Evolutionary conservation across 2,888 invertebrate species (phyloP).

Genomic region (Syritta pipiens): DNA sequence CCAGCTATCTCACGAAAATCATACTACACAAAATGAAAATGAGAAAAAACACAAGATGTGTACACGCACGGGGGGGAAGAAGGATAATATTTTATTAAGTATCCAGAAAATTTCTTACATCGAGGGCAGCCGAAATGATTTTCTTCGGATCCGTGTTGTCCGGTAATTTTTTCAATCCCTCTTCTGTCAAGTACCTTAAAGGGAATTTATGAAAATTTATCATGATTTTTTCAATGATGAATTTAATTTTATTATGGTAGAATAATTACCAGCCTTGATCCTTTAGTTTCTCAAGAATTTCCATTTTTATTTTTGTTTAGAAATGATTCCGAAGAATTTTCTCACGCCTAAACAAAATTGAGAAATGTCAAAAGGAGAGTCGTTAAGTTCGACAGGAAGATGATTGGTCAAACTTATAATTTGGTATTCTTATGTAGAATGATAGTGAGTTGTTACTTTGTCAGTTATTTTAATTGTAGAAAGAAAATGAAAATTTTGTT

Average conservation of each 20-base stretch:
- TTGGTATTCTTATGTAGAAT: no score
- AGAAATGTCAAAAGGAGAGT: constrained; percentile 54
- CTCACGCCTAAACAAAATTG: constrained; percentile 63
- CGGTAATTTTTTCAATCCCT: constrained; percentile 84
- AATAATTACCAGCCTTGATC: constrained; percentile 84
- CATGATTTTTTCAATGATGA: background rate
- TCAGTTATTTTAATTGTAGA: no score
- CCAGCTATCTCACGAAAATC: constrained; percentile 92
- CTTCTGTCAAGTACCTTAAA: constrained; percentile 86
- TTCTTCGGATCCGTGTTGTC: constrained; percentile 84
- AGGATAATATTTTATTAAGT: background rate
- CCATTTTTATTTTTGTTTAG: constrained; percentile 78
- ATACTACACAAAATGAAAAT: constrained; percentile 71
- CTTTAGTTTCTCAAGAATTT: constrained; percentile 83
- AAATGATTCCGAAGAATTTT: constrained; percentile 50
- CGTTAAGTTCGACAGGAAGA: no score
- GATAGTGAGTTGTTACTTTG: no score
- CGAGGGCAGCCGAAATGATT: constrained; percentile 84
- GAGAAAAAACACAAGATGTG: background rate
- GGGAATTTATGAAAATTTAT: constrained; percentile 11
- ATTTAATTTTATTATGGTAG: background rate
- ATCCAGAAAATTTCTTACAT: constrained; percentile 82
- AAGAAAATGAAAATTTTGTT: no score
- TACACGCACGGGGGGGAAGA: background rate
- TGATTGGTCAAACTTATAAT: no score